phyloP scores from a whole-genome alignment of 2,113 vertebrate species.

The Ailurus styani region DNA sequence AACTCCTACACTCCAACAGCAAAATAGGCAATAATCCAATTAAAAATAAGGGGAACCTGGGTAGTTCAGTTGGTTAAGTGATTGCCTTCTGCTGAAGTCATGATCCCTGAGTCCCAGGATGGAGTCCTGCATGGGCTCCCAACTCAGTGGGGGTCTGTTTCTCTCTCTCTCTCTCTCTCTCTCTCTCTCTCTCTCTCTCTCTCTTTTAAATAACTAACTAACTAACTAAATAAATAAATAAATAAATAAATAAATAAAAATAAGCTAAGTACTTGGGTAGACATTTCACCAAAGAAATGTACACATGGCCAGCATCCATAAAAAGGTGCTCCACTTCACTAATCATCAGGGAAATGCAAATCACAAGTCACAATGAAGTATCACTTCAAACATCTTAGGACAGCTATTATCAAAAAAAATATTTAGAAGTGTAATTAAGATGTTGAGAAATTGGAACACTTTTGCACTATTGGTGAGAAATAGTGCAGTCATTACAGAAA shows the following conservation, averaged over 20 bases:
- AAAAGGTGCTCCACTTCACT: neutral
- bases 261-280: neutral
- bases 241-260: neutral
- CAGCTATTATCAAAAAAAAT: neutral
- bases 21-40: neutral
- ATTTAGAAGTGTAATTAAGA: neutral
- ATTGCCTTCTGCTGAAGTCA: no score
- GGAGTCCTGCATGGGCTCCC: no score
- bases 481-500: neutral
- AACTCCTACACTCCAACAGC: neutral
- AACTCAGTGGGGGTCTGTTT: no score
- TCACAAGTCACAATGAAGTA: neutral
- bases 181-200: no score
- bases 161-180: no score
- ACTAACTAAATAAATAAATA: no score
- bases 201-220: no score
- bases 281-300: neutral
- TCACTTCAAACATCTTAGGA: neutral
- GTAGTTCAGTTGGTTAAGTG: no score
- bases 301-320: neutral
- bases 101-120: no score
- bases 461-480: neutral
- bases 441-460: neutral
- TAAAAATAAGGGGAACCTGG: neutral
- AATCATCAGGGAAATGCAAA: neutral